These are phyloP conservation scores for Ernsta delagoae DNA, from an alignment of 2,888 invertebrate genomes.

Conservation along the genomic window DNA sequence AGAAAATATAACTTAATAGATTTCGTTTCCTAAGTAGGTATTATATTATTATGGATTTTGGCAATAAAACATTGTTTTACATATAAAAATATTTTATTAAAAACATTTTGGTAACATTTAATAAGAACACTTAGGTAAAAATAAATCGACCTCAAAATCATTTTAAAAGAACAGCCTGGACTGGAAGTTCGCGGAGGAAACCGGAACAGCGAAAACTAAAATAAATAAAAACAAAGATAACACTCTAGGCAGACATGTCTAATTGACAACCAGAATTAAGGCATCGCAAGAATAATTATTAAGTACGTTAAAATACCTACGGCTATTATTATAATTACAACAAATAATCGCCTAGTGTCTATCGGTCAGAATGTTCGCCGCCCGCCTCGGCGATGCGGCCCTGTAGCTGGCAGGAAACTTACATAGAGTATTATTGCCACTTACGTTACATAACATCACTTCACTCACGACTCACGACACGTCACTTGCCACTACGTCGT, in stretches of 20 bases:
- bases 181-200: conserved; percentile 84
- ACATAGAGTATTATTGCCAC: conserved; percentile 83
- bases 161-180: conserved; percentile 86
- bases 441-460: conserved; percentile 67
- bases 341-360: conserved; percentile 80
- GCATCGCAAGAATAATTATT: conserved; percentile 86
- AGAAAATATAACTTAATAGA: no score
- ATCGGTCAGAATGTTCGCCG: conserved; percentile 62
- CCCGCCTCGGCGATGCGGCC: conserved; percentile 38
- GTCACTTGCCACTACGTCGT: conserved; percentile 75
- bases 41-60: neutral
- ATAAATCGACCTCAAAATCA: conserved; percentile 86
- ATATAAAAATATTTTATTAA: conserved; percentile 87
- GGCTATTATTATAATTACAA: conserved; percentile 85
- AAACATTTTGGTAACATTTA: conserved; percentile 87
- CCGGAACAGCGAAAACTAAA: conserved; percentile 83
- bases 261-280: conserved; percentile 86
- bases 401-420: conserved; percentile 66
- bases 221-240: conserved; percentile 83
- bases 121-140: conserved; percentile 87
- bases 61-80: conserved; percentile 59
- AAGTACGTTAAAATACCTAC: conserved; percentile 85
- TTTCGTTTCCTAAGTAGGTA: no score
- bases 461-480: conserved; percentile 60
- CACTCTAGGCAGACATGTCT: conserved; percentile 85